These are phyloP conservation scores for Cynodonichthys magdalenae DNA, from an alignment of 2,797 vertebrate species.

Conservation along the genomic window DNA sequence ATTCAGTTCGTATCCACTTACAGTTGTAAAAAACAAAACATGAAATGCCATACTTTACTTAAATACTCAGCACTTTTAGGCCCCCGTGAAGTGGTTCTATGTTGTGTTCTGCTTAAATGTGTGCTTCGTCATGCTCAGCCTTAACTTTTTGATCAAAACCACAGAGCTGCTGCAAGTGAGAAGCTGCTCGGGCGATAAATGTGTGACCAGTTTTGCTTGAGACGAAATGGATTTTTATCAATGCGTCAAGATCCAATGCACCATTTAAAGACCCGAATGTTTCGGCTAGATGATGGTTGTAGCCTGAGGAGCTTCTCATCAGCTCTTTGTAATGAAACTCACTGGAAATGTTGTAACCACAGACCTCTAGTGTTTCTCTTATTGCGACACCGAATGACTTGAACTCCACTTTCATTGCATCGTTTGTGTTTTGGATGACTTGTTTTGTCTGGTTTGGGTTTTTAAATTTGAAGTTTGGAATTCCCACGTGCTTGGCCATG, in stretches of 20 bases:
- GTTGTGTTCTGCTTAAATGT: conserved; percentile 45
- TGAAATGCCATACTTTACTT: conserved; percentile 35
- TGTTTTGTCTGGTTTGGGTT: conserved; percentile 25
- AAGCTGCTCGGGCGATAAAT: conserved; percentile 15
- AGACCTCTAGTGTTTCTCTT: conserved; percentile 21
- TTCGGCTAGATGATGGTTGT: background rate
- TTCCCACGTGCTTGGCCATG: conserved; percentile 23
- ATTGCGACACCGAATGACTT: conserved; percentile 25
- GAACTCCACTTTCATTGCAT: conserved; percentile 12
- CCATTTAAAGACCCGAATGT: conserved; percentile 4
- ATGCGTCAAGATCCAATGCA: conserved; percentile 20
- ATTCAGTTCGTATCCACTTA: conserved; percentile 68
- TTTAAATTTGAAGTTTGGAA: conserved; percentile 22
- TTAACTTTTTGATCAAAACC: conserved; percentile 54
- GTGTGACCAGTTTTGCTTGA: conserved; percentile 6
- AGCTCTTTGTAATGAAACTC: conserved; percentile 20
- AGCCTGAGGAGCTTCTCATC: conserved; percentile 28
- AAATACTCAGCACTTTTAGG: conserved; percentile 64
- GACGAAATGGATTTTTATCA: background rate
- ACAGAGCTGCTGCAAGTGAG: conserved; percentile 26
- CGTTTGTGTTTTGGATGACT: conserved; percentile 3
- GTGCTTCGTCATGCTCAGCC: conserved; percentile 49
- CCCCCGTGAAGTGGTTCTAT: conserved; percentile 46
- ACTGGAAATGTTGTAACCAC: conserved; percentile 15
- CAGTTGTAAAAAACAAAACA: conserved; percentile 47